Conservation (phyloP, 2,113 vertebrate genomes). For the Saguinus imperator region DNA sequence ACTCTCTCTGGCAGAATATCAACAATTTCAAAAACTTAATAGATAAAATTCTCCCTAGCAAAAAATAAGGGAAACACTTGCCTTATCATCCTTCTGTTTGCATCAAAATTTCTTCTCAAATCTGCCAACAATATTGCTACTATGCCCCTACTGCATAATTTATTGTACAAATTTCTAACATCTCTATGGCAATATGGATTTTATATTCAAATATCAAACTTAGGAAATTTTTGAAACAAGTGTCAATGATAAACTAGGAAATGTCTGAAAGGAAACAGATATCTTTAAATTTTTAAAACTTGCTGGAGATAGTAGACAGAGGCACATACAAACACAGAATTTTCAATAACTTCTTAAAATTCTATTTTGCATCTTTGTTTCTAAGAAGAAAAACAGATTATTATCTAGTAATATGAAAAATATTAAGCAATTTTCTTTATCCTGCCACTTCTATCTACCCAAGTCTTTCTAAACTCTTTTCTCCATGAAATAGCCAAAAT, state of each 20-base stretch:
- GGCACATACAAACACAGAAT: not conserved
- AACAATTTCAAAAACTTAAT: not conserved
- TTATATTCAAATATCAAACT: not conserved
- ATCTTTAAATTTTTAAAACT: conserved; percentile 10
- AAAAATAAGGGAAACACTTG: not conserved
- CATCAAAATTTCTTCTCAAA: not conserved
- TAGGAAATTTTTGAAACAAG: not conserved
- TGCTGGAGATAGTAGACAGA: not conserved
- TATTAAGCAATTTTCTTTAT: not conserved
- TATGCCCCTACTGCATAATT: not conserved
- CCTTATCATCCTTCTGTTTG: not conserved
- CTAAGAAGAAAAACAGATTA: conserved; percentile 19
- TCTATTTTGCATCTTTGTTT: not conserved
- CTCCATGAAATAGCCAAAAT: not conserved
- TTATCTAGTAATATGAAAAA: not conserved
- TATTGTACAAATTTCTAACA: not conserved
- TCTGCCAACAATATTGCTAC: not conserved
- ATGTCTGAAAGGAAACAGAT: not conserved
- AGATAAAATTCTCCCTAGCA: not conserved
- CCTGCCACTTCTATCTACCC: not conserved
- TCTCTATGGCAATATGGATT: not conserved
- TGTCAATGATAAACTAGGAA: not conserved
- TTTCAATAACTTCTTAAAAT: not conserved
- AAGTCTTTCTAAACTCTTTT: conserved; percentile 1
- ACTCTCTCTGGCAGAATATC: not conserved